Base-by-base conservation (phyloP, 2,888 invertebrate species). In the Amitus sp. region DNA sequence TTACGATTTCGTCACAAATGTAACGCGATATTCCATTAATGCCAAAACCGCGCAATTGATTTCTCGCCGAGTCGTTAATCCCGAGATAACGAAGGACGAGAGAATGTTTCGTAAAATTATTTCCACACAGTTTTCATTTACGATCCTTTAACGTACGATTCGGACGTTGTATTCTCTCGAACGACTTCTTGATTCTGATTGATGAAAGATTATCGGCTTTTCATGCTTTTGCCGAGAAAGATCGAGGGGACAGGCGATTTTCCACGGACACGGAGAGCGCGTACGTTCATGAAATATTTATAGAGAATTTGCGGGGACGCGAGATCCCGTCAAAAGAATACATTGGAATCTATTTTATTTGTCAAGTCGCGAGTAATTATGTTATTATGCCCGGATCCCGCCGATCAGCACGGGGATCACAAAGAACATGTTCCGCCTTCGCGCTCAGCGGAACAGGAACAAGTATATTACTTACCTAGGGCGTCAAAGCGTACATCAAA, bases 281-380 rank as follows among this genome's bases (percentile, higher is more conserved):
- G 61, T 67, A 66, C 46, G 66, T 61, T 71, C 75, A 80, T 82
- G 81, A 79, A 81, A 82, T 81, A 81, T 82, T 81, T 77, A 82
- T 81, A 74, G 71, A 68, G 57, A 53, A 33, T 45, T 51, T 54
- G 58, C 56, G 52, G 61, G 60, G 65, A 62, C 68, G 42, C 51
- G 20, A 59, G 60, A 51, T 56, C 47, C 62, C 59, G 65, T 79
- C 77, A 80, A 80, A 80, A 79, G 82, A 82, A 80, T 80, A 80
- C 71, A 78, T 77, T 76, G 73, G 73, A 71, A 77, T 76, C 74
- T 74, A 80, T 80, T 80, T 79, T 79, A 80, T 81, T 82, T 80
- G 80, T 79, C 80, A 77, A 79, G 76, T 74, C 66, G 73, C 68
- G 68, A 74, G 74, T 82, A 80, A 80, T 82, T 81, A 79, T 72